Evolutionary conservation across 2,113 vertebrate genomes (phyloP), one percentile per base, ranked within the genome.

Genomic region (Arothron firmamentum): DNA sequence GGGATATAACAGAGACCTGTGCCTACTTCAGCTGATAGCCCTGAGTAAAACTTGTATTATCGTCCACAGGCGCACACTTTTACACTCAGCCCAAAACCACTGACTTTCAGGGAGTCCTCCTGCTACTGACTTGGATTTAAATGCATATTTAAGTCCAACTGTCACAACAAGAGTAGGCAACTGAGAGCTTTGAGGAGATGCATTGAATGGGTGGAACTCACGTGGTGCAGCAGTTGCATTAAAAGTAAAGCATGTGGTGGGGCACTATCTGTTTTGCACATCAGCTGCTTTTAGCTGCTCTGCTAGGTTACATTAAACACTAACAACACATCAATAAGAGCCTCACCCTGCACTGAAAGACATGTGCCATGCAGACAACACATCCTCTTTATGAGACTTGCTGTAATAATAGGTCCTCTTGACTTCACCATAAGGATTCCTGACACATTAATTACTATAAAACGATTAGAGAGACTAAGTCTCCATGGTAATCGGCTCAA

Each of bases 231-330:
- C 78, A 58, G 85, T 78, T 77, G 84, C 84, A 56, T 69, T 21
- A 65, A 79, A 80, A 72, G 52, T 61, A 43, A 72, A 73, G 78
- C 81, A 84, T 81, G 84, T 53, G 81, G 62, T 53, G 64, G 76
- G 87, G 87, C 70, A 64, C 21, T 64, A 80, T 70, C 80, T 78
- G 20, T 72, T 72, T 76, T 67, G 28, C 56, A 69, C 51, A 75
- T 52, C 67, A 70, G 56, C 70, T 59, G 74, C 79, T 78, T 72
- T 87, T 72, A 77, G 56, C 34, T 45, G 11, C 61, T 64, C 34
- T 51, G 56, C 65, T 53, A 17, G 52, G 54, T 28, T 61, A 49
- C 86, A 86, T 86, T 79, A 85, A 84, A 78, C 11, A 73, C 56
- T 70, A 67, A 83, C 60, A 82, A 78, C 67, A 77, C 57, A 52